Evolutionary conservation across 2,113 vertebrate genomes (phyloP).

Genomic region (Strigops habroptila): DNA sequence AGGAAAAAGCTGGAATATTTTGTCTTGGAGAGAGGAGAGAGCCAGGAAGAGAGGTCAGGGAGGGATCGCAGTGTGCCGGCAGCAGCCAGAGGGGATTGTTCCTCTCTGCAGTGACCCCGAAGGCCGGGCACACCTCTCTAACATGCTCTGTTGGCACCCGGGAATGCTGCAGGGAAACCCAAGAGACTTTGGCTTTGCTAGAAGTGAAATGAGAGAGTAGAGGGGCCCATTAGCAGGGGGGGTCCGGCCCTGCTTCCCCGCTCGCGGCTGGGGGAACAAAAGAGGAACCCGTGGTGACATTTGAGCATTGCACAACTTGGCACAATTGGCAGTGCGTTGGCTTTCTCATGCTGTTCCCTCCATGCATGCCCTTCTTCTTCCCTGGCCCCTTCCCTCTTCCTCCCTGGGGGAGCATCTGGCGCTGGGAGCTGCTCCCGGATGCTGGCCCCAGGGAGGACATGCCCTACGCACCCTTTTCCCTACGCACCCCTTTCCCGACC

Average conservation of each 20-base stretch:
- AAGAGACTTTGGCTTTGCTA: conserved; percentile 4
- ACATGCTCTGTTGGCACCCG: background rate
- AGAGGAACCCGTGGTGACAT: background rate
- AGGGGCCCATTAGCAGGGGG: background rate
- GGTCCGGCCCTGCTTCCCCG: background rate
- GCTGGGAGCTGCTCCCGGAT: background rate
- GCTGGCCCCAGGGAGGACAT: accelerated
- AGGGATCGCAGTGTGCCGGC: background rate
- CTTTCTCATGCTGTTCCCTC: background rate
- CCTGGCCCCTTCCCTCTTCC: background rate
- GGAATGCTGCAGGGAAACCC: background rate
- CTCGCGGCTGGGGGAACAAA: background rate
- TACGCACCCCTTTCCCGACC: background rate
- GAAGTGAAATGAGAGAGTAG: background rate
- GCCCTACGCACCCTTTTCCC: background rate
- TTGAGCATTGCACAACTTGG: conserved; percentile 36
- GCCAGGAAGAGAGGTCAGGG: background rate
- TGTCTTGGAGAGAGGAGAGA: conserved; percentile 27
- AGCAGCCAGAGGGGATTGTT: background rate
- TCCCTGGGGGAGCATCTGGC: background rate
- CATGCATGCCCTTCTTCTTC: background rate
- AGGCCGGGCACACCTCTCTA: background rate
- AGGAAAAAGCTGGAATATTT: conserved; percentile 28
- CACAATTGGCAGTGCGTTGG: background rate
- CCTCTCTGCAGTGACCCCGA: background rate